Base-by-base conservation (phyloP, 2,797 vertebrate species). In the Nyctibius grandis region DNA sequence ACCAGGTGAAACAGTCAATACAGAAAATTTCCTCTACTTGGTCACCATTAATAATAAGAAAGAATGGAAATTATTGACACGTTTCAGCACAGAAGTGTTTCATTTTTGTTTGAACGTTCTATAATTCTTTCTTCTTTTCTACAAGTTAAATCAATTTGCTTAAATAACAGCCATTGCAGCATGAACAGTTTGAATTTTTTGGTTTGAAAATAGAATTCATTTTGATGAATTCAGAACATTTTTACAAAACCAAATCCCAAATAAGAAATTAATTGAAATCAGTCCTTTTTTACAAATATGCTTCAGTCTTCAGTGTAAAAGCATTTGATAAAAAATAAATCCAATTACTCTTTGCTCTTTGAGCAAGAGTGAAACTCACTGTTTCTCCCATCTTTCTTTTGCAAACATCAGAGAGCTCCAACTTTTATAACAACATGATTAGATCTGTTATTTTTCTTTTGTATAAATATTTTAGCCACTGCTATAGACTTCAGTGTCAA, bases 381-480 rank as follows among this genome's bases (percentile, higher is more conserved):
- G 10, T 56, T 92, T 48, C 42, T 96, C 76, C 60, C 34, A 26
- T 59, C 22, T 42, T 74, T 70, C 57, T 73, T 91, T 72, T 57
- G 53, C 47, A 92, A 93, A 33, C 75, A 70, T 51, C 34, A 85
- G 69, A 90, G 31, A 25, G 11, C 28, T 73, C 36, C 45, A 86
- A 48, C 38, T 89, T 86, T 45, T 44, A 53, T 38, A 73, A 48
- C 25, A 88, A 57, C 44, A 15, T 11, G 9, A 68, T 78, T 89
- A 78, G 93, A 92, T 83, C 76, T 76, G 47, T 75, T 88, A 65
- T 61, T 80, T 94, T 85, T 76, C 44, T 85, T 85, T 89, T 92
- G 34, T 42, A 76, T 88, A 95, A 83, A 85, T 85, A 85, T 74
- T 93, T 95, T 69, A 93, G 53, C 59, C 80, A 75, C 33, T 82